Conservation (phyloP, 2,797 vertebrate species). For the Cuniculus paca region DNA sequence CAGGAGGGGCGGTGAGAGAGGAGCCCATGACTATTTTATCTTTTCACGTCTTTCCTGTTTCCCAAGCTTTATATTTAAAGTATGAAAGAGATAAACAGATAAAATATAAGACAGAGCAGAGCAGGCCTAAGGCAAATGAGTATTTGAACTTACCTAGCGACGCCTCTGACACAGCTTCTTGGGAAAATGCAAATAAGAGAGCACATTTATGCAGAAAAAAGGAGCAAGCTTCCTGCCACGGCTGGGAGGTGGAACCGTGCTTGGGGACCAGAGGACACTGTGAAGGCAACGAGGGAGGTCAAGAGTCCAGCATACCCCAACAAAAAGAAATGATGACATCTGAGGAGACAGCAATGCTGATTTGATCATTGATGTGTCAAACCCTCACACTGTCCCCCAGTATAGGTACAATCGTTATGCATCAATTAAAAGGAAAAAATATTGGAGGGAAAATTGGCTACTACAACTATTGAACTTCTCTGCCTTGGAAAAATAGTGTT, state of each 20-base stretch:
- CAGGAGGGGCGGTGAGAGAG: accelerated
- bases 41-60: background rate
- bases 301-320: no score
- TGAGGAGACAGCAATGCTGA: background rate
- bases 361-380: accelerated
- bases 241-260: no score
- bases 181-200: background rate
- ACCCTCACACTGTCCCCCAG: background rate
- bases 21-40: no score
- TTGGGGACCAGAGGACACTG: background rate
- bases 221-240: no score
- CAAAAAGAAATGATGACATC: no score
- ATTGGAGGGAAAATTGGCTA: background rate
- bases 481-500: background rate
- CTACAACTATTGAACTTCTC: no score
- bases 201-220: background rate
- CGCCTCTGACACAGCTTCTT: background rate
- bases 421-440: background rate
- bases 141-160: background rate
- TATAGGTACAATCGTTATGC: background rate
- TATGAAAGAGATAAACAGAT: background rate
- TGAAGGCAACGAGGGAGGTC: background rate
- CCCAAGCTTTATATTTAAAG: background rate
- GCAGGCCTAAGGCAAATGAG: background rate
- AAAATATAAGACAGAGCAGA: background rate